phyloP scores from a whole-genome alignment of 2,888 invertebrate species.

The Ganaspis brasiliensis region DNA sequence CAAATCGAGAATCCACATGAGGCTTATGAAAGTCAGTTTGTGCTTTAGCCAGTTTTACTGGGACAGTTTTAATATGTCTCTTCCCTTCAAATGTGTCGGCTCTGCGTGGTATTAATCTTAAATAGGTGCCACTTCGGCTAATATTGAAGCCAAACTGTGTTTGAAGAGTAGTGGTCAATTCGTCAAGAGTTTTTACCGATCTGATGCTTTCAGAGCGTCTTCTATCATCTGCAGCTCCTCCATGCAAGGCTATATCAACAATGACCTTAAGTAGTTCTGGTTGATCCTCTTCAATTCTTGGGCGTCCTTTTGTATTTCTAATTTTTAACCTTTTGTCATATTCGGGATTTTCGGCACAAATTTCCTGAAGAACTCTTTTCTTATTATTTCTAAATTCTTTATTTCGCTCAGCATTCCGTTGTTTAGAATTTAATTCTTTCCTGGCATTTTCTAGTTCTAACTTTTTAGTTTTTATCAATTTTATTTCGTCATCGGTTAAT shows the following conservation, averaged over 20 bases:
- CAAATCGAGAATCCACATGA: slow-evolving; percentile 48
- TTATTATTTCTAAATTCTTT: slow-evolving; percentile 42
- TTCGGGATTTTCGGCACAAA: too few species aligned
- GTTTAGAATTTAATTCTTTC: slow-evolving; percentile 40
- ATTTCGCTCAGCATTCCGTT: slow-evolving; percentile 31
- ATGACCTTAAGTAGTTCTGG: too few species aligned
- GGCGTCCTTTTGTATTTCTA: too few species aligned
- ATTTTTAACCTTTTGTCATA: too few species aligned
- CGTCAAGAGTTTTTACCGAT: slow-evolving; percentile 58
- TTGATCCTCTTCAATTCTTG: too few species aligned
- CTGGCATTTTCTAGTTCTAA: neutral
- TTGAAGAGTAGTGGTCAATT: slow-evolving; percentile 51
- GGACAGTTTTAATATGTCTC: slow-evolving; percentile 64
- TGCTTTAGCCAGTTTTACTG: slow-evolving; percentile 62
- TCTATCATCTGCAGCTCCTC: too few species aligned
- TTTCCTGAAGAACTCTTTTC: too few species aligned
- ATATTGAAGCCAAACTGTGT: slow-evolving; percentile 59
- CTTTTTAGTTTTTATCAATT: neutral
- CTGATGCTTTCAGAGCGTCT: slow-evolving; percentile 61
- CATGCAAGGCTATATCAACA: too few species aligned
- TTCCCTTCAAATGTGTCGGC: slow-evolving; percentile 62
- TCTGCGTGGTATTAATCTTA: slow-evolving; percentile 60
- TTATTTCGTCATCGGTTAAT: neutral
- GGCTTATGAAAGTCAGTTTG: slow-evolving; percentile 50
- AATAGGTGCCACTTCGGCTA: slow-evolving; percentile 59